These are phyloP conservation scores for Pasiphila rectangulata DNA, from an alignment of 2,888 invertebrate genomes.

Conservation along the genomic window DNA sequence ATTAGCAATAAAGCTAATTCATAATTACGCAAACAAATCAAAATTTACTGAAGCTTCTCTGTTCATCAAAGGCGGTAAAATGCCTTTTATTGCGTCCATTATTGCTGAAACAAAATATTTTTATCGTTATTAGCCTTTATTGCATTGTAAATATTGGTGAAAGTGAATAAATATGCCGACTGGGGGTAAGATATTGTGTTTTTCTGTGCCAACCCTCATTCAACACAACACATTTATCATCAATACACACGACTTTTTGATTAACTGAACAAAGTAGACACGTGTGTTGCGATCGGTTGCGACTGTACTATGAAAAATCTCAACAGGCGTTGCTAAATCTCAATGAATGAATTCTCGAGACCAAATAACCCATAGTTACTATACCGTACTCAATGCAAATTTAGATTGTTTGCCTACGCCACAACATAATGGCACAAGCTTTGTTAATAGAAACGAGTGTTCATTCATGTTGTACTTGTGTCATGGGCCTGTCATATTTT, in stretches of 20 bases:
- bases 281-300: too few relatives aligned
- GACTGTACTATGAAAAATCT: too few relatives aligned
- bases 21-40: slow-evolving; percentile 50
- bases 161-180: slow-evolving; percentile 42
- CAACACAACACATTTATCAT: too few relatives aligned
- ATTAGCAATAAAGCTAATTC: slow-evolving; percentile 45
- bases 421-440: slow-evolving; percentile 2
- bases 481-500: too few relatives aligned
- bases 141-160: slow-evolving; percentile 48
- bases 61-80: slow-evolving; percentile 43
- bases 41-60: slow-evolving; percentile 41
- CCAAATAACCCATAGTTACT: too few relatives aligned
- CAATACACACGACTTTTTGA: too few relatives aligned
- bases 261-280: too few relatives aligned
- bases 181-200: slow-evolving; percentile 35
- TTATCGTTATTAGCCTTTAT: slow-evolving; percentile 49
- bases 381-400: too few relatives aligned
- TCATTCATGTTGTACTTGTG: background rate
- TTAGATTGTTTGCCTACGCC: too few relatives aligned
- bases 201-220: too few relatives aligned
- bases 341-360: too few relatives aligned
- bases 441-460: slow-evolving; percentile 1
- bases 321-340: too few relatives aligned
- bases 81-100: slow-evolving; percentile 44
- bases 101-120: slow-evolving; percentile 45